A percentile compares a stretch with the other conserved stretches of the same genome.
Conservation (phyloP, 2,797 vertebrate genomes). For the Furcifer pardalis region DNA sequence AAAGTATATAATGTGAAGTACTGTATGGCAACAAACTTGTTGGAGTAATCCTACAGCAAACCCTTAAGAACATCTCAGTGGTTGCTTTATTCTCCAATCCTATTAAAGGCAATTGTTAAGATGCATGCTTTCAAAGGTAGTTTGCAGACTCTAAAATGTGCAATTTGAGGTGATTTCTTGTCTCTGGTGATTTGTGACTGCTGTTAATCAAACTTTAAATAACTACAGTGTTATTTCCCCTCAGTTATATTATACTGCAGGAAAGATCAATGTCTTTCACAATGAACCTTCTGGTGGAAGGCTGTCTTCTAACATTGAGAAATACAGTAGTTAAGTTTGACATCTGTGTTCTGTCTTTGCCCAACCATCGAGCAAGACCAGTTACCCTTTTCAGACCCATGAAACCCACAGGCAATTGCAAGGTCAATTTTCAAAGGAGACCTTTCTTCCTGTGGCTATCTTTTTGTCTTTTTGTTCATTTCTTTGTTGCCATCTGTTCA, state of each 20-base stretch:
- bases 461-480: slow-evolving; percentile 58
- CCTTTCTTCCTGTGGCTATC: slow-evolving; percentile 50
- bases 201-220: background rate
- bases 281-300: background rate
- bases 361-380: slow-evolving; percentile 26
- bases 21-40: background rate
- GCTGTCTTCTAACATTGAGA: background rate
- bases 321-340: slow-evolving; percentile 36
- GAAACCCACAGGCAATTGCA: background rate
- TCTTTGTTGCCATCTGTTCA: slow-evolving; percentile 45
- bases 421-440: slow-evolving; percentile 52
- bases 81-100: background rate
- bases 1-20: too few relatives aligned
- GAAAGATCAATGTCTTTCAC: too few relatives aligned
- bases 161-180: background rate
- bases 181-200: background rate
- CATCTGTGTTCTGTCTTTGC: slow-evolving; percentile 20
- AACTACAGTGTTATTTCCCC: background rate
- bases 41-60: background rate
- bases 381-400: slow-evolving; percentile 36
- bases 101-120: background rate
- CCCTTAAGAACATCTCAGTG: background rate
- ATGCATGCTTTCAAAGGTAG: background rate
- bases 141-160: background rate
- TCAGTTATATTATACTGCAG: background rate